Base-by-base conservation (phyloP, 2,888 invertebrate species). In the Netelia inedita region DNA sequence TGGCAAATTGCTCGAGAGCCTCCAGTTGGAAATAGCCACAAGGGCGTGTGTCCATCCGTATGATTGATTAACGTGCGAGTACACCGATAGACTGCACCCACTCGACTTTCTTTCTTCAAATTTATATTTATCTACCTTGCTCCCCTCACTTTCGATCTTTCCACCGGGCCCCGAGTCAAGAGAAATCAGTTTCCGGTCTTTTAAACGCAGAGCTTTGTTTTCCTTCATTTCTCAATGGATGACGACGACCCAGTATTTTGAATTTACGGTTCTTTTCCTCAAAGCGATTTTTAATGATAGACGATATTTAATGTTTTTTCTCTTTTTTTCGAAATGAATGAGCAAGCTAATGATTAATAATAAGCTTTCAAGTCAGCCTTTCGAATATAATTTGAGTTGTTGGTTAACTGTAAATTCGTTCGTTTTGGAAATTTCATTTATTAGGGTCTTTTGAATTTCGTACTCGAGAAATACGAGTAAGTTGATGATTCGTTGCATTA, bases 61-160 rank as follows among this genome's bases (percentile, higher is more conserved):
- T 92, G 92, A 92, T 92, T 91, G 92, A 92, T 92, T 91, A 91
- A 88, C 90, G 88, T 86, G 89, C 89, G 89, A 88, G 87, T 84
- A 81, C 16, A 14, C 85, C 87, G 88, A 89, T 89, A 87, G 89
- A 90, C 89, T 86, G 23, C 69, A 68, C 68, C 63, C 53, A 55
- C 53, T 23, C 19, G 35, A 57, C 41, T 61, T 78, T 76, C 76
- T 43, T 61, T 19, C 35, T 66, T 23, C 61, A 41, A 14, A 14
- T 46, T 79, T 72, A 21, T 23, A 19, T 19, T 19, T 59, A 43
- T 75, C 61, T 63, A 41, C 55, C 63, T 16, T 28, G 14, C n/a
- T 80, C 61, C 55, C 74, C 59, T 28, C 50, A 21, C 43, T 68
- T 55, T 43, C 69, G 55, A 83, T 28, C 43, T 83, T 72, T 53